A percentile compares a stretch with the other conserved stretches of the same genome.
These are phyloP conservation scores for Dromococcyx pavoninus DNA, from an alignment of 2,797 vertebrate species.

Conservation along the genomic window DNA sequence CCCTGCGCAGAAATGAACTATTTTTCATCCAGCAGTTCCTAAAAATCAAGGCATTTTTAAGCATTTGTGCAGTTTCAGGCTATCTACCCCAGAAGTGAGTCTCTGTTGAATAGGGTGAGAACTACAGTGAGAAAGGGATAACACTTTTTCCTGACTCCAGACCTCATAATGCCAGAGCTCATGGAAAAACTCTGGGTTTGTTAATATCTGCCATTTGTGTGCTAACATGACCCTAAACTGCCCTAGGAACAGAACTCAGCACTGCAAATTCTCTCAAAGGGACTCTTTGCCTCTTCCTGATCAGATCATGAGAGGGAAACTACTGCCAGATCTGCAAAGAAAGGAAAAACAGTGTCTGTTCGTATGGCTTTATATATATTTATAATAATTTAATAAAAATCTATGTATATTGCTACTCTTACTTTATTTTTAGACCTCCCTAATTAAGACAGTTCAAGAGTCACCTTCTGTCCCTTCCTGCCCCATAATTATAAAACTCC, in stretches of 20 bases:
- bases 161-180: not conserved
- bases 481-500: constrained; percentile 42
- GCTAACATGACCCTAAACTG: constrained; percentile 43
- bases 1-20: not conserved
- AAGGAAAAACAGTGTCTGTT: not conserved
- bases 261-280: constrained; percentile 48
- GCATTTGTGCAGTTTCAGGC: not conserved
- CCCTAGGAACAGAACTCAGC: constrained; percentile 43
- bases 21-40: not conserved
- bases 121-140: not conserved
- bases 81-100: not conserved
- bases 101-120: not conserved
- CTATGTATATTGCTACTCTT: not conserved
- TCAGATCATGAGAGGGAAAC: constrained; percentile 23
- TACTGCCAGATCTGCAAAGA: constrained; percentile 10
- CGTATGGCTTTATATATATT: not conserved
- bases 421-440: constrained; percentile 60
- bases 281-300: constrained; percentile 37
- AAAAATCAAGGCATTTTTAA: not conserved
- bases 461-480: constrained; percentile 31
- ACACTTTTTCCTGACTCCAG: not conserved
- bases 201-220: constrained; percentile 40
- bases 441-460: constrained; percentile 54
- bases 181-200: not conserved
- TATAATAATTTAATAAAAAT: not conserved